phyloP scores from a whole-genome alignment of 92 coral and sea anemone species.

The Epizoanthus fatuus region DNA sequence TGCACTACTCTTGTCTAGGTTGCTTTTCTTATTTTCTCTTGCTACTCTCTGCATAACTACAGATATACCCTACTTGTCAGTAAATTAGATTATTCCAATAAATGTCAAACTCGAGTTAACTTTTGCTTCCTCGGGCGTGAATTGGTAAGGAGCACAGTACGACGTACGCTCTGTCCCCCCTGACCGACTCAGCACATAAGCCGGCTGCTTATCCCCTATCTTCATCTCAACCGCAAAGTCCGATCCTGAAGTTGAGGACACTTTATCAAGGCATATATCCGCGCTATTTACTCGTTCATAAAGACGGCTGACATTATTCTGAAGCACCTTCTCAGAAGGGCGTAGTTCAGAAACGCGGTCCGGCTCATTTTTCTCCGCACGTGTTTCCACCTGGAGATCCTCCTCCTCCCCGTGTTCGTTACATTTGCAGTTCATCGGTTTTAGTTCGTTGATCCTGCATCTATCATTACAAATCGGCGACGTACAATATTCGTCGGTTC shows the following conservation, averaged over 20 bases:
- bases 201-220: conserved; percentile 11
- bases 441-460: conserved; percentile 39
- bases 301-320: conserved; percentile 5
- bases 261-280: conserved; percentile 59
- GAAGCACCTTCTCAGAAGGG: conserved; percentile 12
- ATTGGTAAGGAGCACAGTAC: conserved; percentile 11
- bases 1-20: no score
- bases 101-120: conserved; percentile 85
- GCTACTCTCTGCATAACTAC: no score
- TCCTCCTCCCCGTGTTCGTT: conserved; percentile 15
- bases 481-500: conserved; percentile 32
- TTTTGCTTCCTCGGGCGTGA: conserved; percentile 53
- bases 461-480: conserved; percentile 73
- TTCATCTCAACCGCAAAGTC: conserved; percentile 46
- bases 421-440: conserved; percentile 38
- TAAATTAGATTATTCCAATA: conserved; percentile 81
- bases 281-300: conserved; percentile 44
- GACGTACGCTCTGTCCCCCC: neutral
- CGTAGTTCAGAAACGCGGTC: neutral
- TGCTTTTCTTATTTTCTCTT: no score
- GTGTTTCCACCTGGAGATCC: neutral
- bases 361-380: neutral
- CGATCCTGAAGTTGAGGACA: conserved; percentile 67
- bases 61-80: no score
- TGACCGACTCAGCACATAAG: conserved; percentile 4